These are phyloP conservation scores for Microctenopoma lineatum DNA, from an alignment of 2,797 vertebrate species.

Conservation along the genomic window DNA sequence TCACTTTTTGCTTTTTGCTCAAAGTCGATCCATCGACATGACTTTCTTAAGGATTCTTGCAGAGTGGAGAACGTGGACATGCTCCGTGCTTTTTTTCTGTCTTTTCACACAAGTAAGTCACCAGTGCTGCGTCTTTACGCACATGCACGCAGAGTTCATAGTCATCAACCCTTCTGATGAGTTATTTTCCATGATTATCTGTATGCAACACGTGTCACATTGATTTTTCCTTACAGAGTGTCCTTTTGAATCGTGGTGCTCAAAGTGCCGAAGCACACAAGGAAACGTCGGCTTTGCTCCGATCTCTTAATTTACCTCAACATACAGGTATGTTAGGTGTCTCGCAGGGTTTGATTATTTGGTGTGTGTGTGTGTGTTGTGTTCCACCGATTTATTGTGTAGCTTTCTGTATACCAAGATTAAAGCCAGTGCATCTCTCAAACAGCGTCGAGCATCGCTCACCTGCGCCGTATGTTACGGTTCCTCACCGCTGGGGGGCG, in stretches of 20 bases:
- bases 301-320: slow-evolving; percentile 75
- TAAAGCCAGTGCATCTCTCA: neutral
- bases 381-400: neutral
- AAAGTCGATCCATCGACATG: slow-evolving; percentile 69
- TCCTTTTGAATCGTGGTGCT: slow-evolving; percentile 32
- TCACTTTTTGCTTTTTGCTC: neutral
- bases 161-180: slow-evolving; percentile 36
- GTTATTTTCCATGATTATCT: slow-evolving; percentile 24
- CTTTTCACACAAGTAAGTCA: slow-evolving; percentile 62
- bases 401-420: neutral
- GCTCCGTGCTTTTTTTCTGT: slow-evolving; percentile 53
- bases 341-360: too few species aligned
- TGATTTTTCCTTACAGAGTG: slow-evolving; percentile 51
- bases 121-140: slow-evolving; percentile 20
- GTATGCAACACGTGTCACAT: slow-evolving; percentile 11
- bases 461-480: slow-evolving; percentile 51
- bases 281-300: slow-evolving; percentile 65
- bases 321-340: slow-evolving; percentile 77
- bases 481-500: slow-evolving; percentile 71
- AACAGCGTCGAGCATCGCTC: slow-evolving; percentile 54
- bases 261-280: slow-evolving; percentile 27
- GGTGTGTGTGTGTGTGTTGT: neutral
- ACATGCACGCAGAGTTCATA: slow-evolving; percentile 39
- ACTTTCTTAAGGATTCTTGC: slow-evolving; percentile 41
- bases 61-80: slow-evolving; percentile 41